Conservation (phyloP, 2,888 invertebrate genomes). For the Galeopsomyia nigrocyanea region DNA sequence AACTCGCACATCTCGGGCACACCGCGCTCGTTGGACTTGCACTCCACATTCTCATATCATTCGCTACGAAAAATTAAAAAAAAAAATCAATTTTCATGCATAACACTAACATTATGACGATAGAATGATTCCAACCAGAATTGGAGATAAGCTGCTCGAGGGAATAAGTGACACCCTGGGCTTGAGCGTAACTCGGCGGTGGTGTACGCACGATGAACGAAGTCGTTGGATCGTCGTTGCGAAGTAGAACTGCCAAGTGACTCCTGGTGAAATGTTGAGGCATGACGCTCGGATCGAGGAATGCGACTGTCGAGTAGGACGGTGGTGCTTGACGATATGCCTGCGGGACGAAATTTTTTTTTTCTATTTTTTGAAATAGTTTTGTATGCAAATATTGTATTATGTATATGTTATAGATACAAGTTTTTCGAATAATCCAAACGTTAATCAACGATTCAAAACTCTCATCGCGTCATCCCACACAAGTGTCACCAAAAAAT, state of each 20-base stretch:
- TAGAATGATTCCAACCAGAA: conserved; percentile 5
- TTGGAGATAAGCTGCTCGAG: conserved; percentile 47
- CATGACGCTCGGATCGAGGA: background rate
- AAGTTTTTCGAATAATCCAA: too few relatives aligned
- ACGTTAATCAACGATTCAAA: too few relatives aligned
- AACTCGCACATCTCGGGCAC: conserved; percentile 52
- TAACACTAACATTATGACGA: too few relatives aligned
- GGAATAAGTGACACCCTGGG: conserved; percentile 43
- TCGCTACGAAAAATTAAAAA: conserved; percentile 40
- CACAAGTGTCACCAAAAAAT: too few relatives aligned
- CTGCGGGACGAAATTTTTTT: too few relatives aligned
- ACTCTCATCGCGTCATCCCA: too few relatives aligned
- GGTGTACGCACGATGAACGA: conserved; percentile 32
- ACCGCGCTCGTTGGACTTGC: conserved; percentile 49
- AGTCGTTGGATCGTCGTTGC: conserved; percentile 6
- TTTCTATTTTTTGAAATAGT: too few relatives aligned
- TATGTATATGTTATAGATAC: too few relatives aligned
- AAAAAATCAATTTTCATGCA: too few relatives aligned
- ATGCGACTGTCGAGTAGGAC: conserved; percentile 25
- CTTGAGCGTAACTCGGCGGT: conserved; percentile 42
- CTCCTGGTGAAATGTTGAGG: background rate
- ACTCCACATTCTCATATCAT: conserved; percentile 44
- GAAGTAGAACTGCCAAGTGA: conserved; percentile 16
- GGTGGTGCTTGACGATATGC: conserved; percentile 16
- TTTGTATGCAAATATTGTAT: too few relatives aligned